Conservation (phyloP, 2,888 invertebrate genomes). For the Cataglyphis altisquamis region DNA sequence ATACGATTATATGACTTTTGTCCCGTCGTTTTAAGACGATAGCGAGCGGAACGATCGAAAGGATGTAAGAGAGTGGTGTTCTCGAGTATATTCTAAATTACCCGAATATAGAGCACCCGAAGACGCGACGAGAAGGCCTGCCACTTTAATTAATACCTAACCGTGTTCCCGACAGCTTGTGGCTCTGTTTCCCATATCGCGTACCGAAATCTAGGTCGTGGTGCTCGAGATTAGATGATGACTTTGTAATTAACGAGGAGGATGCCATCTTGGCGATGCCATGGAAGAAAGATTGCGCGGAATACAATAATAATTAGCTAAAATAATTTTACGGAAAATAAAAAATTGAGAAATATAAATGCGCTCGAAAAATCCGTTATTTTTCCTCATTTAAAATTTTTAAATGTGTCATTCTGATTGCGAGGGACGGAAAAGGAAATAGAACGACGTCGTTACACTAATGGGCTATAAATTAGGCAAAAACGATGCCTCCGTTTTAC, state of each 20-base stretch:
- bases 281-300: constrained; percentile 1
- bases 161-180: constrained; percentile 55
- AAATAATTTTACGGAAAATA: constrained; percentile 8
- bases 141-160: constrained; percentile 57
- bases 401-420: constrained; percentile 17
- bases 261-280: constrained; percentile 32
- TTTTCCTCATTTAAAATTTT: constrained; percentile 22
- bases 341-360: neutral
- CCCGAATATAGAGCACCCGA: constrained; percentile 46
- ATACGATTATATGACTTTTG: neutral
- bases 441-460: constrained; percentile 65
- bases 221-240: constrained; percentile 52
- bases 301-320: constrained; percentile 31
- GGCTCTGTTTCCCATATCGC: constrained; percentile 49
- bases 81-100: constrained; percentile 45
- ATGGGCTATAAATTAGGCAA: constrained; percentile 74
- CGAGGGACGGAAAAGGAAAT: neutral
- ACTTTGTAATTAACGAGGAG: constrained; percentile 53
- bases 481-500: constrained; percentile 66
- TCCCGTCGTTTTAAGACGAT: neutral
- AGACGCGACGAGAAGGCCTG: constrained; percentile 45
- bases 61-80: constrained; percentile 11
- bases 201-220: constrained; percentile 47
- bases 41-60: constrained; percentile 17
- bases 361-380: neutral